Conservation (phyloP, 2,113 vertebrate species). For the Peromyscus leucopus region DNA sequence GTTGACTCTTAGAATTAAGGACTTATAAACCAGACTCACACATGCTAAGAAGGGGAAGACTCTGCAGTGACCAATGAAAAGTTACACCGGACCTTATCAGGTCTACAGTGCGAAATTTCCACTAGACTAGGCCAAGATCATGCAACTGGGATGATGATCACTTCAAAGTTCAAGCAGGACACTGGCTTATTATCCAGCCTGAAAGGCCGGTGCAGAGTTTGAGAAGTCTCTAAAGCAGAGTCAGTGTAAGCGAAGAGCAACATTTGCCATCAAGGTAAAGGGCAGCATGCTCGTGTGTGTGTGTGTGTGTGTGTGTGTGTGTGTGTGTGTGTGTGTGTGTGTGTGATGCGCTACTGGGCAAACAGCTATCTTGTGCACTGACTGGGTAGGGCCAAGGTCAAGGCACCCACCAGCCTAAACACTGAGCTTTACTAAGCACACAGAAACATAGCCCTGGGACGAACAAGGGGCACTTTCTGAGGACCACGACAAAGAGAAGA, state of each 20-base stretch:
- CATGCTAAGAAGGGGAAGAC: neutral
- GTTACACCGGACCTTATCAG: neutral
- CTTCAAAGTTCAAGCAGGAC: neutral
- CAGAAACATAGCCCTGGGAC: neutral
- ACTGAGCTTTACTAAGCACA: neutral
- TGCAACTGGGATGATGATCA: neutral
- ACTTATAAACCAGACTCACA: neutral
- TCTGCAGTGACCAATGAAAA: neutral
- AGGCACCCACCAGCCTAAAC: neutral
- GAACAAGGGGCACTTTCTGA: neutral
- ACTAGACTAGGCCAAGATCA: neutral
- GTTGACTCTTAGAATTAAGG: neutral
- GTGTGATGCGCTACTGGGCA: no score
- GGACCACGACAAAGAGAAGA: neutral
- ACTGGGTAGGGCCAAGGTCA: neutral
- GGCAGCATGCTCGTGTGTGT: neutral
- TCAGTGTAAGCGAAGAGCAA: fast-evolving
- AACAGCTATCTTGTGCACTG: neutral
- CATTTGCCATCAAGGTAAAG: neutral
- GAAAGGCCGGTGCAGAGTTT: neutral
- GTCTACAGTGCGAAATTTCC: neutral
- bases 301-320: neutral
- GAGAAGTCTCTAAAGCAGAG: neutral
- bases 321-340: neutral
- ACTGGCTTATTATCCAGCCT: neutral